A percentile compares a stretch with the other conserved stretches of the same genome.
Evolutionary conservation across 2,888 invertebrate species (phyloP).

Genomic region (Allophyes oxyacanthae): DNA sequence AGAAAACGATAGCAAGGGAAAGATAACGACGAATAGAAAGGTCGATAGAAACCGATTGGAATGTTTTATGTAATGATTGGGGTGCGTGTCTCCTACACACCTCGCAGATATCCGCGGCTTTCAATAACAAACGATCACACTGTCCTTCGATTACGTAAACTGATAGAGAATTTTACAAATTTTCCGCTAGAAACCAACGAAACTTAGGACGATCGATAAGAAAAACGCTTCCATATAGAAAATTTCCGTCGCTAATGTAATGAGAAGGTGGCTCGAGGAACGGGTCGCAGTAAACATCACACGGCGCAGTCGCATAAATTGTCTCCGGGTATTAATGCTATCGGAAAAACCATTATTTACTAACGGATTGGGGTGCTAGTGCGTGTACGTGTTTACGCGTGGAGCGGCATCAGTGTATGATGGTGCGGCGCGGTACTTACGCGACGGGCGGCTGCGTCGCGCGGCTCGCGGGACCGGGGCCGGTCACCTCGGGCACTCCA

Average conservation of each 20-base stretch:
- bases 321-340: constrained; percentile 69
- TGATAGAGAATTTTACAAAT: constrained; percentile 76
- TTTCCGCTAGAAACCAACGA: constrained; percentile 64
- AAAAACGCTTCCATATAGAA: constrained; percentile 69
- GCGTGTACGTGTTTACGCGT: constrained; percentile 62
- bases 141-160: constrained; percentile 84
- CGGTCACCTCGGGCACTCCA: constrained; percentile 85
- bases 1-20: constrained; percentile 48
- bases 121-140: constrained; percentile 72
- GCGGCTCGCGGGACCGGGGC: constrained; percentile 61
- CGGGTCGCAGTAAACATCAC: constrained; percentile 74
- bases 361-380: constrained; percentile 62
- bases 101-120: constrained; percentile 69
- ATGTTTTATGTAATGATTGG: constrained; percentile 72
- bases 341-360: constrained; percentile 75
- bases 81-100: constrained; percentile 64
- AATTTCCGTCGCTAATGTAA: constrained; percentile 74
- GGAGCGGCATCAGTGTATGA: constrained; percentile 42
- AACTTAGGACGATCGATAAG: constrained; percentile 74
- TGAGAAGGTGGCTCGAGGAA: constrained; percentile 64
- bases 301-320: constrained; percentile 78
- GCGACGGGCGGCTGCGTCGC: constrained; percentile 53
- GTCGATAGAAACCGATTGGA: constrained; percentile 54
- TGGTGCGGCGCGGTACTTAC: constrained; percentile 62
- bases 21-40: constrained; percentile 40